Conservation (phyloP, 1,140 invertebrate genomes). For the Trichomalopsis sarcophagae region DNA sequence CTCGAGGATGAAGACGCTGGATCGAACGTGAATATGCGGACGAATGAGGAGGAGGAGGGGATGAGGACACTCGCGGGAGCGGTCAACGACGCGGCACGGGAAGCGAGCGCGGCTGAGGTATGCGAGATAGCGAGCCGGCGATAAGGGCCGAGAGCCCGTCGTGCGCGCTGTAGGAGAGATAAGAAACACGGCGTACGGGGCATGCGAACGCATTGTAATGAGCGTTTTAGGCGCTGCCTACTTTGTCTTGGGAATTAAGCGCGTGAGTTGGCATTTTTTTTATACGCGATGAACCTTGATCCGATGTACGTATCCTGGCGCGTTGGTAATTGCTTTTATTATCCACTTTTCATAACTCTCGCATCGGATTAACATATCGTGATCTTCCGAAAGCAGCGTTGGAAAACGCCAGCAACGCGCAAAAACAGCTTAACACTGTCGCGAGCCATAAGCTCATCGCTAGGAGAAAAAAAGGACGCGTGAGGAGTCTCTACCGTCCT, state of each 20-base stretch:
- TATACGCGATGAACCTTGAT: neutral
- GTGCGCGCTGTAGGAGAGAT: neutral
- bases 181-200: neutral
- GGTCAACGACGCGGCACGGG: constrained; percentile 18
- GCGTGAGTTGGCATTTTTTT: neutral
- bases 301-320: no score
- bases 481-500: constrained; percentile 40
- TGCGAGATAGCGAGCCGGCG: neutral
- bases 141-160: neutral
- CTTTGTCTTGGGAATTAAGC: neutral
- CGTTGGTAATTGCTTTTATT: no score
- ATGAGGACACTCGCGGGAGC: neutral
- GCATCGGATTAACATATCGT: no score
- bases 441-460: neutral
- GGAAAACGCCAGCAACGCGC: no score
- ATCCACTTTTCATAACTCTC: no score
- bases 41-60: neutral
- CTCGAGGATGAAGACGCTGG: neutral
- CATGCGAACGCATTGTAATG: constrained; percentile 18
- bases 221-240: neutral
- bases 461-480: neutral
- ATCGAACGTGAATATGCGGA: neutral
- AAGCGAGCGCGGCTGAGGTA: neutral
- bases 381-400: no score
- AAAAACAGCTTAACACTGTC: no score